These are phyloP conservation scores for Petrocephalus microphthalmus DNA, from an alignment of 2,113 vertebrate species.

Conservation along the genomic window DNA sequence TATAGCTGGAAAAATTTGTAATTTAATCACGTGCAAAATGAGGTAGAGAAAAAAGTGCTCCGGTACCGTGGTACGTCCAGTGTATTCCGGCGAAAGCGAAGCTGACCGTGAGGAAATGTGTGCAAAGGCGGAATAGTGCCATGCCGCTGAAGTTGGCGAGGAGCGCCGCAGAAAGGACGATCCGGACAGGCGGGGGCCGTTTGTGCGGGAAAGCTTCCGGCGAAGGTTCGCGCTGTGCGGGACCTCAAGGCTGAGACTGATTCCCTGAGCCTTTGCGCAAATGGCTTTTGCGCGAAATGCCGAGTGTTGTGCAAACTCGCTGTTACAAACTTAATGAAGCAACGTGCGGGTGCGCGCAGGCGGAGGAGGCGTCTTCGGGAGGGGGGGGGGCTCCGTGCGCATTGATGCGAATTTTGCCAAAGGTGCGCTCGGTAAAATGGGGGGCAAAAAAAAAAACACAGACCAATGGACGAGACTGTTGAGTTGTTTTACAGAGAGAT, in stretches of 20 bases:
- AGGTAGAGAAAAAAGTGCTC: not conserved
- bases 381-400: not conserved
- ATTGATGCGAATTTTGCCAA: not conserved
- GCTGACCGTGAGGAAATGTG: slow-evolving; percentile 34
- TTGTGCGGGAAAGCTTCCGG: not conserved
- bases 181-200: not conserved
- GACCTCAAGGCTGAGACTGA: slow-evolving; percentile 1
- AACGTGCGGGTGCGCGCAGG: not conserved
- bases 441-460: too few relatives aligned
- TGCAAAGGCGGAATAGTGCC: slow-evolving; percentile 39
- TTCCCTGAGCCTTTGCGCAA: not conserved
- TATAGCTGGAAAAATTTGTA: too few relatives aligned
- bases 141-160: slow-evolving; percentile 31
- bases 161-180: not conserved
- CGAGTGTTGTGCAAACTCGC: not conserved
- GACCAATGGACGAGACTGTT: too few relatives aligned
- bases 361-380: not conserved
- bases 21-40: not conserved
- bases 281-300: not conserved
- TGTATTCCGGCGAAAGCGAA: slow-evolving; percentile 46
- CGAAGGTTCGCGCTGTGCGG: not conserved
- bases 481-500: too few relatives aligned
- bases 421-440: not conserved
- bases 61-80: slow-evolving; percentile 64
- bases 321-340: not conserved